Conservation (phyloP, 2,888 invertebrate genomes). For the Steinernema carpocapsae region DNA sequence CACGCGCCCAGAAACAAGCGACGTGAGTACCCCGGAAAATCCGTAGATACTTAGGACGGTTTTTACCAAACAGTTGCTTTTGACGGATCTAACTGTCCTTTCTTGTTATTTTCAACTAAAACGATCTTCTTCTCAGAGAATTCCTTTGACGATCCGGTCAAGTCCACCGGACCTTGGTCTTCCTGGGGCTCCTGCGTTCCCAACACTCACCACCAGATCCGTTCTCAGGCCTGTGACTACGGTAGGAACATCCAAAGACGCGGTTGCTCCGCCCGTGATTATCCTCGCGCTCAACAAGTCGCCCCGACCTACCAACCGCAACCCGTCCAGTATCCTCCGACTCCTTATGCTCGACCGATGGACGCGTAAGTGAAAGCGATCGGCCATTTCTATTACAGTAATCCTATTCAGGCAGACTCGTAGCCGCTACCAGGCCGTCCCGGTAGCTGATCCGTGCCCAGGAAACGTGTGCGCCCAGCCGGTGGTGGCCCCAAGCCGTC, state of each 20-base stretch:
- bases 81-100: too few relatives aligned
- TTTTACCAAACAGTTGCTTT: too few relatives aligned
- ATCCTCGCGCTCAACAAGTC: conserved; percentile 36
- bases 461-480: conserved; percentile 50
- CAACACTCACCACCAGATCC: conserved; percentile 44
- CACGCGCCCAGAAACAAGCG: conserved; percentile 62
- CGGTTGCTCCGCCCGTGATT: conserved; percentile 59
- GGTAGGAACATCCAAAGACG: conserved; percentile 61
- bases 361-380: conserved; percentile 18
- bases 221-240: conserved; percentile 60
- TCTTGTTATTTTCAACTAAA: not conserved
- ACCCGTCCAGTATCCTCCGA: conserved; percentile 31
- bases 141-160: conserved; percentile 18
- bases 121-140: conserved; percentile 7
- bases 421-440: conserved; percentile 54
- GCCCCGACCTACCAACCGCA: conserved; percentile 22
- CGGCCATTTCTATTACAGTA: not conserved
- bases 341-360: conserved; percentile 7
- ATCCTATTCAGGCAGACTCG: not conserved
- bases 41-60: too few relatives aligned
- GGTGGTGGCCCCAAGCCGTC: conserved; percentile 44
- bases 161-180: conserved; percentile 37
- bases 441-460: conserved; percentile 56
- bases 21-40: conserved; percentile 44
- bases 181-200: conserved; percentile 37